phyloP scores from a whole-genome alignment of 2,888 invertebrate genomes.

The Aleiodes leptofemur region DNA sequence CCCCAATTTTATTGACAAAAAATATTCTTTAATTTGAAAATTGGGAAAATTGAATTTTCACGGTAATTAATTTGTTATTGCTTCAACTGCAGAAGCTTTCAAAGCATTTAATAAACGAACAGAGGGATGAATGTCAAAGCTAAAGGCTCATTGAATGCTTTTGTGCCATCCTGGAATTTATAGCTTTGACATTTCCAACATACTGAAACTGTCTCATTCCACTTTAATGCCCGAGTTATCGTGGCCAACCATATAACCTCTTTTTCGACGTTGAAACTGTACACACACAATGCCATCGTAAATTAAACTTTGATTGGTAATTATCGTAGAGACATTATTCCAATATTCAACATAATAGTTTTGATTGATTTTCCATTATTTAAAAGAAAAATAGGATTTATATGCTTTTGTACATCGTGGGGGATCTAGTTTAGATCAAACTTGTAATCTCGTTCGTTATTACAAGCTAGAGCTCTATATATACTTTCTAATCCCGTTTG shows the following conservation, averaged over 20 bases:
- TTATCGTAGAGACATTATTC: slow-evolving; percentile 57
- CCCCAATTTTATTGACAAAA: not conserved
- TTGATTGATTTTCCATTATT: too few relatives aligned
- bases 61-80: slow-evolving; percentile 1
- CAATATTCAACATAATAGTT: not conserved
- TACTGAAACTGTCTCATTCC: slow-evolving; percentile 16
- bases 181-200: slow-evolving; percentile 29
- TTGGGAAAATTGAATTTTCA: not conserved
- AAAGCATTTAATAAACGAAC: slow-evolving; percentile 13
- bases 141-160: slow-evolving; percentile 11
- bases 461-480: not conserved
- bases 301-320: slow-evolving; percentile 63
- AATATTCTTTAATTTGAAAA: not conserved
- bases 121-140: slow-evolving; percentile 34
- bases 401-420: too few relatives aligned
- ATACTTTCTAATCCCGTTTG: slow-evolving; percentile 45
- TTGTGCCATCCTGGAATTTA: slow-evolving; percentile 32
- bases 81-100: not conserved
- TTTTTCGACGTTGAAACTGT: slow-evolving; percentile 5
- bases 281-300: slow-evolving; percentile 55
- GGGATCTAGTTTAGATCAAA: not conserved
- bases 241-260: not conserved
- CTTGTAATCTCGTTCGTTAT: not conserved
- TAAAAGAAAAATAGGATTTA: too few relatives aligned
- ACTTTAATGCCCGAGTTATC: not conserved